Percentiles rank a stretch among this genome's conserved stretches.
Evolutionary conservation across 92 coral and sea anemone species (phyloP).

Genomic region (Meandrina meandrites): DNA sequence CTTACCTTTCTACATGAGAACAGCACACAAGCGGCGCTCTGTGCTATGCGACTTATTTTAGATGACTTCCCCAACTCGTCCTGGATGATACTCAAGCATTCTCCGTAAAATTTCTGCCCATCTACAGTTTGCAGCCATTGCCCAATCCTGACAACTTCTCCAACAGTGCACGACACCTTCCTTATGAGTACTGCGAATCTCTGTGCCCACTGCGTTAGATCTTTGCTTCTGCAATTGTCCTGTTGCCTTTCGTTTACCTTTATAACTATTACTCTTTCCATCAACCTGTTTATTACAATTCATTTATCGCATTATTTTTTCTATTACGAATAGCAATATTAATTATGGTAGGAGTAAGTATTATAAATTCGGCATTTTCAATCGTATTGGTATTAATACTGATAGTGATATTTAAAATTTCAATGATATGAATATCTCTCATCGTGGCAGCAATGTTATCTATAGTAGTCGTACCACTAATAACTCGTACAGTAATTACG

Average conservation of each 20-base stretch:
- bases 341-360: too few species aligned
- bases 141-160: slow-evolving; percentile 29
- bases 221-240: background rate
- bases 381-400: too few species aligned
- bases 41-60: slow-evolving; percentile 24
- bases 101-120: slow-evolving; percentile 12
- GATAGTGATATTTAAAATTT: too few species aligned
- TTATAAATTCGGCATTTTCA: too few species aligned
- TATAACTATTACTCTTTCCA: background rate
- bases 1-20: background rate
- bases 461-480: too few species aligned
- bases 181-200: background rate
- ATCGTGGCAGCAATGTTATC: too few species aligned
- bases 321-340: too few species aligned
- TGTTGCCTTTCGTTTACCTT: background rate
- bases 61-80: slow-evolving; percentile 3
- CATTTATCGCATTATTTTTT: too few species aligned
- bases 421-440: too few species aligned
- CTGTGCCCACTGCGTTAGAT: background rate
- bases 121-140: slow-evolving; percentile 31
- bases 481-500: too few species aligned
- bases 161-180: background rate
- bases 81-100: slow-evolving; percentile 22
- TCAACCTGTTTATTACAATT: background rate
- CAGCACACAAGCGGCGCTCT: slow-evolving; percentile 48